Percentiles rank a stretch among this genome's conserved stretches.
phyloP scores from a whole-genome alignment of 1,140 invertebrate species.

The Rhagoletis zephyria region DNA sequence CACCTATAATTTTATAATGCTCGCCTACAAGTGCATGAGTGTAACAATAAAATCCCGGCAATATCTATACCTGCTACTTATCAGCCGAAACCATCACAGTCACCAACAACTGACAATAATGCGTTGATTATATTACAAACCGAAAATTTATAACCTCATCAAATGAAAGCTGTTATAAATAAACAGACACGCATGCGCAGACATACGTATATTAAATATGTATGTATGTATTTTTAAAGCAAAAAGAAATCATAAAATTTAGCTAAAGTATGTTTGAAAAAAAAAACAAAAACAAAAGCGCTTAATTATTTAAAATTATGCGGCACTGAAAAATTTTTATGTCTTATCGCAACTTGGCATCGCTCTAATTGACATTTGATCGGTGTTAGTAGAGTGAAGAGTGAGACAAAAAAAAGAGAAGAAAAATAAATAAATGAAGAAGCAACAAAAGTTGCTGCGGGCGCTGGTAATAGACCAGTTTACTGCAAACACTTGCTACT shows the following conservation, averaged over 20 bases:
- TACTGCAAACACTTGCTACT: neutral
- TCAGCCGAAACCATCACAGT: neutral
- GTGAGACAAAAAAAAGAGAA: neutral
- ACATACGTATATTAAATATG: too few species aligned
- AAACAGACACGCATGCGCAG: neutral
- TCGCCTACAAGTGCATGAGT: neutral
- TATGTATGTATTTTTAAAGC: too few species aligned
- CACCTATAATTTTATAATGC: neutral
- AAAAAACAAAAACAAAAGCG: neutral
- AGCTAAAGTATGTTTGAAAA: neutral
- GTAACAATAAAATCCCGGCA: neutral
- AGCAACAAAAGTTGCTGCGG: neutral
- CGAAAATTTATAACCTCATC: neutral
- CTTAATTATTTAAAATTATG: neutral
- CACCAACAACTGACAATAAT: neutral
- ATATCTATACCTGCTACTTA: neutral
- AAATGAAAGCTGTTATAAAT: neutral
- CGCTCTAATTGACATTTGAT: constrained; percentile 44
- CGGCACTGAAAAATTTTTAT: neutral
- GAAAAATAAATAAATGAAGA: neutral
- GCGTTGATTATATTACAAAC: constrained; percentile 41
- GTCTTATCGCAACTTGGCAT: constrained; percentile 23
- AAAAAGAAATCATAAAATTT: neutral
- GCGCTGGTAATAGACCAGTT: neutral
- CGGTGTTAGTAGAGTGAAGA: neutral